Evolutionary conservation across 2,888 invertebrate species (phyloP).

Genomic region (Cloeon dipterum): DNA sequence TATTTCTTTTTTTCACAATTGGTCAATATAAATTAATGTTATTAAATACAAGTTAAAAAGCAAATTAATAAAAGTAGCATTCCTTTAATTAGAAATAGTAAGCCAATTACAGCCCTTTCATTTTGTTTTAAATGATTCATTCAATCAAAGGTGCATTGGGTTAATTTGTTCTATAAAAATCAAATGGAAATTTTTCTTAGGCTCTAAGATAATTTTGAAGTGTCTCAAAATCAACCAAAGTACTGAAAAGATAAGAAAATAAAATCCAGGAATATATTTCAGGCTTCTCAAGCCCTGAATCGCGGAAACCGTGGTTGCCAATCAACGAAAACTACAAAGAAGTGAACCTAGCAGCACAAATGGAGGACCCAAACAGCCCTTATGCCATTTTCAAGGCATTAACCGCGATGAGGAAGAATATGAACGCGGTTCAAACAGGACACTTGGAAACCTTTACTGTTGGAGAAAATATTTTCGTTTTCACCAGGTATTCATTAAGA

Average conservation of each 20-base stretch:
- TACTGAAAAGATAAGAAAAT: no score
- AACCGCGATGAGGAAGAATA: slow-evolving; percentile 1
- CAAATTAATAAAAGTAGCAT: background rate
- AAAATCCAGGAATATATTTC: no score
- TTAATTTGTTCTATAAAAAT: no score
- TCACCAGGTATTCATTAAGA: slow-evolving; percentile 8
- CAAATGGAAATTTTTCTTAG: no score
- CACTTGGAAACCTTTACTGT: slow-evolving; percentile 6
- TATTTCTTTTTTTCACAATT: background rate
- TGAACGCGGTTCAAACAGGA: slow-evolving; percentile 5
- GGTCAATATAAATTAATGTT: background rate
- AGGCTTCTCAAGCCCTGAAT: slow-evolving; percentile 18
- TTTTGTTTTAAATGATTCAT: no score
- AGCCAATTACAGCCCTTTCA: background rate
- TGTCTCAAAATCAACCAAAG: no score
- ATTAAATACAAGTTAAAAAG: background rate
- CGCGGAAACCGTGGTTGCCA: slow-evolving; percentile 11
- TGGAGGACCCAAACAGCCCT: slow-evolving; percentile 6
- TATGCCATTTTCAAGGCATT: slow-evolving; percentile 6
- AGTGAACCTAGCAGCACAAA: slow-evolving; percentile 11
- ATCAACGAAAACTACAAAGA: slow-evolving; percentile 10
- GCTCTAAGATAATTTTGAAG: no score
- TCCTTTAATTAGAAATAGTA: background rate
- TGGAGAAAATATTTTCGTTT: slow-evolving; percentile 5
- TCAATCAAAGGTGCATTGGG: no score